phyloP scores from a whole-genome alignment of 2,888 invertebrate species.

The Nomada fabriciana region DNA sequence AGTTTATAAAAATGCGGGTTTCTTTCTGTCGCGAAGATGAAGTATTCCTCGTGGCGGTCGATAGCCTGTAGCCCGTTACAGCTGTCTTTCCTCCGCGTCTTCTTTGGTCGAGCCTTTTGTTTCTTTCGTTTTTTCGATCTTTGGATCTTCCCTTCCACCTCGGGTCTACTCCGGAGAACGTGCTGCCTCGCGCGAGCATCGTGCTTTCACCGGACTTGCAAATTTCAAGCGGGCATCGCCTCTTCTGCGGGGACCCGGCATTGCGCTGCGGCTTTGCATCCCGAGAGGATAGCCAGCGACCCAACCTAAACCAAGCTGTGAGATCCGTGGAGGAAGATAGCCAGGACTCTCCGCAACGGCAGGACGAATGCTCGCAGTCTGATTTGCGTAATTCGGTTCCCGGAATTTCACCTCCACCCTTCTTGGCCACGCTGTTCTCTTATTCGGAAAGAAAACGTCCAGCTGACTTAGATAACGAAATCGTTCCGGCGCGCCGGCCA shows the following conservation, averaged over 20 bases:
- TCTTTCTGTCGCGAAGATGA: conserved; percentile 29
- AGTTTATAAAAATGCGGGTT: conserved; percentile 22
- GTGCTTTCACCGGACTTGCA: conserved; percentile 79
- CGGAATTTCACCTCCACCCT: conserved; percentile 63
- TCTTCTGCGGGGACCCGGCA: conserved; percentile 49
- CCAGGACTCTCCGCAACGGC: conserved; percentile 53
- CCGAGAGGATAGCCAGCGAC: conserved; percentile 35
- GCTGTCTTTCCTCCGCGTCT: conserved; percentile 4
- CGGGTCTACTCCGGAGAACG: conserved; percentile 12
- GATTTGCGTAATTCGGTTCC: conserved; percentile 77
- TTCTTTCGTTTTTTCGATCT: conserved; percentile 19
- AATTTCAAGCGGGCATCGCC: conserved; percentile 71
- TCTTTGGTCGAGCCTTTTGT: background rate
- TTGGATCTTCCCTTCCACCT: conserved; percentile 37
- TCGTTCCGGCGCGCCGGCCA: background rate
- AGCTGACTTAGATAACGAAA: background rate
- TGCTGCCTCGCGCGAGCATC: conserved; percentile 53
- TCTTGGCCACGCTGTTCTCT: background rate
- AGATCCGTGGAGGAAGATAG: conserved; percentile 72
- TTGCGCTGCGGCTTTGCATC: conserved; percentile 35
- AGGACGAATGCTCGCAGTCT: conserved; percentile 70
- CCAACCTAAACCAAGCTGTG: conserved; percentile 54
- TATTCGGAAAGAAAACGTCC: conserved; percentile 25
- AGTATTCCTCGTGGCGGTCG: conserved; percentile 44
- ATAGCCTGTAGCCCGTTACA: background rate